Evolutionary conservation across 2,113 vertebrate genomes (phyloP).

Genomic region (Eulemur rufifrons): DNA sequence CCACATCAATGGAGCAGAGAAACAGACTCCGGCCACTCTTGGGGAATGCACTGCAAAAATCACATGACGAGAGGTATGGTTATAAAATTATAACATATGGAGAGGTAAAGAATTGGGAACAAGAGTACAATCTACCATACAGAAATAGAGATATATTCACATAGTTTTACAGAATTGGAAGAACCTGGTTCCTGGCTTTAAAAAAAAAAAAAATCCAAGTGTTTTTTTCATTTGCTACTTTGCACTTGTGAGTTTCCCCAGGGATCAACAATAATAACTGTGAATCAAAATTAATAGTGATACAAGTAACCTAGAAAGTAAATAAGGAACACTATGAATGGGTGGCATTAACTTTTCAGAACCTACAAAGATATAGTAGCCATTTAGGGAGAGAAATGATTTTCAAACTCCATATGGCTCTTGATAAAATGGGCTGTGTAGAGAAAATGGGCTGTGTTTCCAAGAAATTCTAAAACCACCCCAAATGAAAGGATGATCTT

Average conservation of each 20-base stretch:
- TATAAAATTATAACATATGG: not conserved
- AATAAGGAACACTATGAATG: not conserved
- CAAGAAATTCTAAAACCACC: conserved; percentile 54
- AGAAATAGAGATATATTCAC: not conserved
- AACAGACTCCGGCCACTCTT: not conserved
- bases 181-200: not conserved
- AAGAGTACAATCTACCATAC: not conserved
- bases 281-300: conserved; percentile 12
- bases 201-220: not conserved
- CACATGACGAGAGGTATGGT: not conserved
- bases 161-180: not conserved
- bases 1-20: not conserved
- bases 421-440: not conserved
- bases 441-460: conserved; percentile 50
- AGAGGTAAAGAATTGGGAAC: not conserved
- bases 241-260: not conserved
- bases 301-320: conserved; percentile 42
- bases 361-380: not conserved
- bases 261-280: conserved; percentile 4
- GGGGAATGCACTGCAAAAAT: not conserved
- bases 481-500: not conserved
- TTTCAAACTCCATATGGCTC: not conserved
- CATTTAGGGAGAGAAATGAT: not conserved
- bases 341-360: conserved; percentile 59
- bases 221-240: conserved; percentile 34